Conservation (phyloP, 1,140 invertebrate species). For the Drosophila biarmipes region DNA sequence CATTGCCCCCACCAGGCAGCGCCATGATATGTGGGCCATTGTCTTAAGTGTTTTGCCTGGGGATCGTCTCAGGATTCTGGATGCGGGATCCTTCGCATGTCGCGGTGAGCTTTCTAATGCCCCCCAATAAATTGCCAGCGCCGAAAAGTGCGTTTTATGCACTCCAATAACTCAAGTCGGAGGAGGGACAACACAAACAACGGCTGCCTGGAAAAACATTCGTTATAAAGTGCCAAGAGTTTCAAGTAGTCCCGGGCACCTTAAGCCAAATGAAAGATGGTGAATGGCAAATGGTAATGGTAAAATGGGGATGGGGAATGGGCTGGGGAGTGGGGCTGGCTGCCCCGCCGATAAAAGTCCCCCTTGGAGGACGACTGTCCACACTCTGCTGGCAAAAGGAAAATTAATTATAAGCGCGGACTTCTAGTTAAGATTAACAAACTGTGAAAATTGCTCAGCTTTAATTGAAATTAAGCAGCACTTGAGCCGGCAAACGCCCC, state of each 20-base stretch:
- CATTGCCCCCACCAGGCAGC: too few species aligned
- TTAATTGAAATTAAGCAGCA: conserved; percentile 69
- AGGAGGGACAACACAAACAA: conserved; percentile 1
- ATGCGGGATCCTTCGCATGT: conserved; percentile 23
- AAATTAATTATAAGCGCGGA: conserved; percentile 66
- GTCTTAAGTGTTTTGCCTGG: conserved; percentile 32
- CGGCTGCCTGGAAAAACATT: conserved; percentile 41
- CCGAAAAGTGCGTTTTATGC: conserved; percentile 63
- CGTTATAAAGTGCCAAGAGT: conserved; percentile 61
- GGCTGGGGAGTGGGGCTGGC: not conserved
- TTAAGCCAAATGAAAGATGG: conserved; percentile 61
- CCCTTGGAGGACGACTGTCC: conserved; percentile 22
- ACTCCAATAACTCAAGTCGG: conserved; percentile 55
- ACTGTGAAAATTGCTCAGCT: conserved; percentile 68
- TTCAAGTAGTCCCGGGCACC: conserved; percentile 46
- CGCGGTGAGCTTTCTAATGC: conserved; percentile 60
- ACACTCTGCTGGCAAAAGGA: conserved; percentile 37
- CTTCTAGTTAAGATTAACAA: conserved; percentile 70
- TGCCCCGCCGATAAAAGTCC: not conserved
- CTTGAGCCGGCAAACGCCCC: conserved; percentile 23
- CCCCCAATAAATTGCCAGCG: conserved; percentile 56
- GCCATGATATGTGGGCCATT: conserved; percentile 12
- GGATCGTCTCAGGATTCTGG: not conserved
- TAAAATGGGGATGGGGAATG: not conserved
- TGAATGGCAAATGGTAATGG: conserved; percentile 13